Evolutionary conservation across 2,113 vertebrate genomes (phyloP), one percentile per base, ranked within the genome.

Genomic region (Brachypteracias leptosomus): DNA sequence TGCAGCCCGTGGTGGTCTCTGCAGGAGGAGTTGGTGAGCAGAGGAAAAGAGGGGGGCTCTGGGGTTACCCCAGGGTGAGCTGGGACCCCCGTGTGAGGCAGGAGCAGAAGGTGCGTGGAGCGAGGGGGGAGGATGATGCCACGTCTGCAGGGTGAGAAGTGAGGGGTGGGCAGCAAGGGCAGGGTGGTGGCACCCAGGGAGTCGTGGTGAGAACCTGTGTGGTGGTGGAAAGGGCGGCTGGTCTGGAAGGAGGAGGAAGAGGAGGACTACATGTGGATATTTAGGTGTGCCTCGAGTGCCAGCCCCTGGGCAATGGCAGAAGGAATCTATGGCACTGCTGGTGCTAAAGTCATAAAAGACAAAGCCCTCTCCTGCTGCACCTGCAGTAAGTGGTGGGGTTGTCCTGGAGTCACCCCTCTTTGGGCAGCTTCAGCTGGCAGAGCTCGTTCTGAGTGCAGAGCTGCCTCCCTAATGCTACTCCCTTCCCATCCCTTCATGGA

Each of bases 71-170:
- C 21, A 13, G 36, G 38, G 19, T n/a, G 66, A 35, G 66, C 66
- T 46, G 65, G 63, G 36, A 4, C 29, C 52, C 49, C 40, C 8
- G 0, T 6, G 31, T 24, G 8, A n/a, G 33, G 22, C 11, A 7
- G 38, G 55, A 85, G 74, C 19, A 7, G 13, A 46, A 55, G 71
- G 67, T 33, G 80, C 0, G 0, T 11, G 63, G 55, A 81, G 78
- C 0, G 1, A 62, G 61, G 0, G 0, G 67, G 40, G 19, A 66
- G 66, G 49, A 63, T 0, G 1, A 73, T 15, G 51, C 63, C 2
- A 0, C 3, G 33, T 18, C 89, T 0, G 10, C 11, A 74, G n/a
- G 80, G 42, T 0, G 2, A 79, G 85, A 76, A 35, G 85, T 61
- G 92, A 13, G 68, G 80, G 71, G 29, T 31, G 93, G 76, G 66